A percentile compares a stretch with the other conserved stretches of the same genome.
Evolutionary conservation across 1,140 invertebrate genomes (phyloP).

Genomic region (Drosophila yakuba): DNA sequence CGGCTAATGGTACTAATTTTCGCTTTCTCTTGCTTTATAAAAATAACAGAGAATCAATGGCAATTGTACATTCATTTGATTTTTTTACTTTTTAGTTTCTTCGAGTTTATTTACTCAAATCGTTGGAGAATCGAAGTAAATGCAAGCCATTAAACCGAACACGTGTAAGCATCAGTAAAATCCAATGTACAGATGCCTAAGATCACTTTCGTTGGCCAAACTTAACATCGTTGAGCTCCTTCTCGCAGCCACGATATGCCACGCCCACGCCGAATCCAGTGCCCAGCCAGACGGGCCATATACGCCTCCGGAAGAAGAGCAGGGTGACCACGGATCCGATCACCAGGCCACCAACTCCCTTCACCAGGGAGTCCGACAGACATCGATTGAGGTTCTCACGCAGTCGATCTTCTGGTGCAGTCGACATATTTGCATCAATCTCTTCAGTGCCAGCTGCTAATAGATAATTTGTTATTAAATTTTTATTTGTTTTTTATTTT

Average conservation of each 20-base stretch:
- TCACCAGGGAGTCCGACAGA: constrained; percentile 87
- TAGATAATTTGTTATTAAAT: constrained; percentile 3
- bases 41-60: background rate
- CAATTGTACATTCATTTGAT: background rate
- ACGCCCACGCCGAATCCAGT: constrained; percentile 90
- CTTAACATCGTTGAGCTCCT: constrained; percentile 86
- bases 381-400: constrained; percentile 87
- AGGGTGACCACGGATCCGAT: constrained; percentile 89
- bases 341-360: constrained; percentile 88
- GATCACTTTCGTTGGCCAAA: constrained; percentile 15
- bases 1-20: background rate
- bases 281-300: constrained; percentile 90
- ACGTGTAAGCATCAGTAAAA: constrained; percentile 6
- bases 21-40: background rate
- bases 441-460: background rate
- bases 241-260: constrained; percentile 91
- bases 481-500: background rate
- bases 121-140: constrained; percentile 9
- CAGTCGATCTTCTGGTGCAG: constrained; percentile 85
- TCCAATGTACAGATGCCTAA: background rate
- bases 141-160: background rate
- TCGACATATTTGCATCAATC: background rate
- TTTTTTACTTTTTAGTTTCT: background rate
- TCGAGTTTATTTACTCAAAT: background rate
- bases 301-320: constrained; percentile 88